phyloP scores from a whole-genome alignment of 2,888 invertebrate genomes.

The Ichneumoninae sp. region DNA sequence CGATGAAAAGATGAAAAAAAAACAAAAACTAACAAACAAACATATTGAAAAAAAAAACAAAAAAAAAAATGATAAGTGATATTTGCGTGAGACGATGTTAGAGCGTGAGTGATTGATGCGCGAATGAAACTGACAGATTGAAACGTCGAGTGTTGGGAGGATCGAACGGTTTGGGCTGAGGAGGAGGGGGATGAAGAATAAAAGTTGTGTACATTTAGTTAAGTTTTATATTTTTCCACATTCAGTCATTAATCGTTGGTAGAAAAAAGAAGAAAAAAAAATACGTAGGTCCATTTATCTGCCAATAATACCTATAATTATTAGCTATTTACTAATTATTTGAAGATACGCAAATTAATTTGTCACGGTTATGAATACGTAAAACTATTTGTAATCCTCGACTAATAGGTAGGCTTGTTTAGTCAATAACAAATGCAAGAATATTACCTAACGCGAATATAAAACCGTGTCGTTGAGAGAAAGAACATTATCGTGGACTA shows the following conservation, averaged over 20 bases:
- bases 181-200: constrained; percentile 61
- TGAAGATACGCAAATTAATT: constrained; percentile 69
- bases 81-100: constrained; percentile 67
- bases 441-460: constrained; percentile 72
- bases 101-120: constrained; percentile 59
- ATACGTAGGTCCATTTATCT: constrained; percentile 70
- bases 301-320: constrained; percentile 73
- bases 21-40: constrained; percentile 48
- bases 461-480: constrained; percentile 51
- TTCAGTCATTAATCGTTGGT: constrained; percentile 83
- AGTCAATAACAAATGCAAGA: constrained; percentile 76
- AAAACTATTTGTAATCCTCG: constrained; percentile 71
- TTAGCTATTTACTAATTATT: constrained; percentile 76
- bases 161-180: constrained; percentile 60
- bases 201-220: constrained; percentile 83
- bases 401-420: constrained; percentile 76
- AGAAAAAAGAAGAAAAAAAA: constrained; percentile 62
- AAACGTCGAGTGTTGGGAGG: constrained; percentile 23
- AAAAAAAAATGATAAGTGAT: constrained; percentile 65
- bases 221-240: constrained; percentile 84
- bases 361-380: constrained; percentile 62
- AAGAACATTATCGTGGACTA: constrained; percentile 35
- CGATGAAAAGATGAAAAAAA: constrained; percentile 53
- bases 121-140: constrained; percentile 47
- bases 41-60: constrained; percentile 59